Evolutionary conservation across 2,797 vertebrate species (phyloP), one percentile per base, ranked within the genome.

Genomic region (Leuciscus waleckii): DNA sequence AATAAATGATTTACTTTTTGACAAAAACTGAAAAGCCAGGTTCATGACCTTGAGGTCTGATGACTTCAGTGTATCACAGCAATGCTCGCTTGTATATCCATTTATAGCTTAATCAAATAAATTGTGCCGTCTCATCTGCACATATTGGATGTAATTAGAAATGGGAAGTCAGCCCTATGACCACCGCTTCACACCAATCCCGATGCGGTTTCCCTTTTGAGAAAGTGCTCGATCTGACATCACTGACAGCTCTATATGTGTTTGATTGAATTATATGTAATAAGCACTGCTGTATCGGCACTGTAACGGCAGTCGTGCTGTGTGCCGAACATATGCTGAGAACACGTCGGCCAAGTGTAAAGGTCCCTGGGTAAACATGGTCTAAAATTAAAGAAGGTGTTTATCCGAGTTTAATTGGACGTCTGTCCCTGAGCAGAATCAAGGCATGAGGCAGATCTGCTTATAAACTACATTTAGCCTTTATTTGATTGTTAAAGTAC

Each of bases 301-400:
- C 26, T 49, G 32, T 68, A 37, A 26, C 32, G 19, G 51, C 49
- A 2, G 29, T 54, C 41, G 32, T 39, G 56, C 77, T 65, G 69
- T 32, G 54, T 86, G 51, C 71, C 3, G 65, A 79, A 63, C 63
- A 81, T 79, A 79, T 90, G 85, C 87, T 74, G 41, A 79, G 90
- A 86, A 86, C 85, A 86, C 85, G 71, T 86, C 89, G 87, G 90
- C 90, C 89, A 80, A 76, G 83, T 74, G 63, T 89, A 90, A 92
- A 92, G 86, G 90, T 91, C 89, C 88, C 32, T 26, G 81, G 87
- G 86, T 89, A 90, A 91, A 90, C 91, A 88, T 85, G 80, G 75
- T 91, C 91, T 93, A 91, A 92, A 92, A 89, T 92, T 91, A 92
- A 92, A 91, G 41, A 73, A 77, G 75, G 84, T 75, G 87, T 88